Evolutionary conservation across 2,797 vertebrate genomes (phyloP), one percentile per base, ranked within the genome.

Genomic region (Euphonia xanthogaster): DNA sequence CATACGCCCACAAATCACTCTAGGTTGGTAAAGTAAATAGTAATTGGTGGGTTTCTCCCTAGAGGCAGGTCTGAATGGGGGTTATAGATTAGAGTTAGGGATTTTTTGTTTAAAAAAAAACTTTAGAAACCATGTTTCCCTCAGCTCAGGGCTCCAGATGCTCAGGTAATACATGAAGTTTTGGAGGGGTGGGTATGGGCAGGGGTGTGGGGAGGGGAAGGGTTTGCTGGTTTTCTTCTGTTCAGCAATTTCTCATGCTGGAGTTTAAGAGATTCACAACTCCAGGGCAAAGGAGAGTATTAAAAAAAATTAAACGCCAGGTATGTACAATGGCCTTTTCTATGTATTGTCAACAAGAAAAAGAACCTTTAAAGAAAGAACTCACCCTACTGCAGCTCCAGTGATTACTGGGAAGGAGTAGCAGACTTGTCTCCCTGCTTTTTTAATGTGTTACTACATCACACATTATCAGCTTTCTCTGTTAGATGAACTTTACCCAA

Each of bases 1-100:
- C 88, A 84, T 68, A 58, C 61, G 30, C 88, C 95, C 96, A 97
- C 98, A 97, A 97, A 97, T 97, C 97, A 97, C 91, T 97, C 95
- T 57, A 60, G 93, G 89, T 95, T 94, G 95, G 95, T 94, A 97
- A 95, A 97, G 95, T 96, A 93, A 95, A 96, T 86, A 96, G 97
- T 97, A 96, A 97, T 97, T 95, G 94, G 87, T 95, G 93, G 92
- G 77, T 93, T 96, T 93, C 80, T 91, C 97, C 96, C 96, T 23
- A 39, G 96, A 90, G 97, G 97, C 97, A 96, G 82, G 61, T 93
- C 90, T 87, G 93, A 94, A 93, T 61, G 90, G 88, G 84, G 86
- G 88, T 62, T 96, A 92, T 80, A 79, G 75, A 95, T 97, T 93
- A 62, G 67, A 94, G 79, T 80, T 73, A 63, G 88, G 82, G 90